Base-by-base conservation (phyloP, 2,888 invertebrate genomes). In the Caenorhabditis zanzibari region DNA sequence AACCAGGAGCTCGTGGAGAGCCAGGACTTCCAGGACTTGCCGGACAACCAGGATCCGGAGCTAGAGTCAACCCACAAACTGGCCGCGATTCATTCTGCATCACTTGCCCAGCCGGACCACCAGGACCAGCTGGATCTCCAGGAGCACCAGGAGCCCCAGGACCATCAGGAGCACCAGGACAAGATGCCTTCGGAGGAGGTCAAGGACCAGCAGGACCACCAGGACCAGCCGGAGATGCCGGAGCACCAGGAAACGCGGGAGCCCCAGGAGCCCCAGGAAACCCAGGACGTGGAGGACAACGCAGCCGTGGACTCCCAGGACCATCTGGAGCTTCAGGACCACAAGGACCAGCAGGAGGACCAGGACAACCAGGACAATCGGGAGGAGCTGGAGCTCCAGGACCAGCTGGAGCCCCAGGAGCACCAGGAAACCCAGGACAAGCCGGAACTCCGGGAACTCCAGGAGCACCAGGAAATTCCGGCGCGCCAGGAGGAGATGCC, bases 81-180 rank as follows among this genome's bases (percentile, higher is more conserved):
- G 77, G 71, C 28, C 69, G 77, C 22, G 79, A 72, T 54, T 63
- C 79, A 14, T 83, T 74, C 64, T 85, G 85, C 69, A 77, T 83
- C 72, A 85, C 83, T 32, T 85, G 85, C 74, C 84, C 81, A 38
- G 86, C 82, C 26, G 85, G 85, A 81, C 66, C 64, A 3, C 81
- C 80, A 61, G 85, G 85, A 61, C 69, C 74, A 49, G 69, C 81
- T 7, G 84, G 84, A 71, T 69, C 77, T 12, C 85, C 86, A 64
- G 89, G 79, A 72, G 54, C 71, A 0, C 71, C 79, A 64, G 79
- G 79, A 72, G 52, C 79, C 0, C 64, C 79, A 28, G 79, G 79
- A 66, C 64, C 44, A 38, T 52, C 69, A 7, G 77, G 77, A 63
- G 77, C 68, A 19, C 77, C 77, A 71, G 77, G 77, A 56, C 77